Evolutionary conservation across 2,113 vertebrate genomes (phyloP), one percentile per base, ranked within the genome.

Genomic region (Calidris pygmaea): DNA sequence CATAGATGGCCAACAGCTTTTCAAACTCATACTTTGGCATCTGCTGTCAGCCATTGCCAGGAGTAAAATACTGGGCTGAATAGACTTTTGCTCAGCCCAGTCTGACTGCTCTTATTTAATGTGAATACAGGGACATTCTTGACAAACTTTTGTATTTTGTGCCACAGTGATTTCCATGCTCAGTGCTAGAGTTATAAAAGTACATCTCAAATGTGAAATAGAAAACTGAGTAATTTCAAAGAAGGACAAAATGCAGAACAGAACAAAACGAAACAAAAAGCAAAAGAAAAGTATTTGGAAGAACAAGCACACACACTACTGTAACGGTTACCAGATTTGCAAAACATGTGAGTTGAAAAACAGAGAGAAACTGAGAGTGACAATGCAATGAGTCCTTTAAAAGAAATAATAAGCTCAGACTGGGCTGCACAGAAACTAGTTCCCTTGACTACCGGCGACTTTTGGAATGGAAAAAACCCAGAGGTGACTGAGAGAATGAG

Each of bases 331-430:
- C 39, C 58, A 79, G 74, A 87, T 87, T 67, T 85, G 77, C 81
- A 91, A 91, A 87, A 93, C 23, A 52, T 9, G 4, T 0, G 20
- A 91, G 48, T 0, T 62, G 32, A 83, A 91, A 94, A 95, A 63
- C 1, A 14, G 60, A 79, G 37, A 84, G 83, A 95, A 92, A 85
- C 77, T 82, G 56, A 73, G 91, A 93, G 63, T 89, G 74, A 94
- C 91, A 96, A 85, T 87, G 87, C 85, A 93, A 73, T 79, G 62
- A 91, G 48, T 87, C 29, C 66, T 93, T 94, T 93, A 85, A 93
- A 89, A 96, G 94, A 93, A 97, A 93, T 95, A 97, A 94, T 96
- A 96, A 95, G 93, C 91, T 96, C 71, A 96, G 81, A 68, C 58
- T 66, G 45, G 85, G 87, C 70, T 96, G 91, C 85, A 89, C 71